Evolutionary conservation across 2,888 invertebrate genomes (phyloP).

Genomic region (Agrotis puta): DNA sequence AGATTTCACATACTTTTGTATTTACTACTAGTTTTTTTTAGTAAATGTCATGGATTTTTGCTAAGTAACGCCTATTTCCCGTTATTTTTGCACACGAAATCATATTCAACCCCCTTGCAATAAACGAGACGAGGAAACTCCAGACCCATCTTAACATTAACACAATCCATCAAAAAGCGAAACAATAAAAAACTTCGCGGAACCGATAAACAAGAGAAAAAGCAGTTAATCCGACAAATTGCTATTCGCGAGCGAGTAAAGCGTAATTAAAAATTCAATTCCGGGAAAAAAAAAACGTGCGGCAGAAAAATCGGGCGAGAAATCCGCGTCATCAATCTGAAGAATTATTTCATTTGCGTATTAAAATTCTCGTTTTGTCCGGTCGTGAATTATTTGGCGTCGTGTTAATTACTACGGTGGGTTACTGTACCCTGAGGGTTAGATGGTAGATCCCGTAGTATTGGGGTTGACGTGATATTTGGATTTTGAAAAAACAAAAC

Average conservation of each 20-base stretch:
- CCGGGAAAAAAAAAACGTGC: conserved; percentile 75
- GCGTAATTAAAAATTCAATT: conserved; percentile 90
- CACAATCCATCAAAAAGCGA: conserved; percentile 67
- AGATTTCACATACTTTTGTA: too few relatives aligned
- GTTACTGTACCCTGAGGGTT: conserved; percentile 83
- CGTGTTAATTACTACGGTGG: conserved; percentile 85
- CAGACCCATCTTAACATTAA: conserved; percentile 37
- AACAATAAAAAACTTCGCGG: conserved; percentile 69
- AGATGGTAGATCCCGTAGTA: conserved; percentile 72
- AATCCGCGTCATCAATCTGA: conserved; percentile 89
- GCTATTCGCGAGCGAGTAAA: conserved; percentile 88
- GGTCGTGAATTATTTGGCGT: conserved; percentile 87
- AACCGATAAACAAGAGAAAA: conserved; percentile 73
- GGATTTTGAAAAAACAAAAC: conserved; percentile 1
- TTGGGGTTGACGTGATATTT: conserved; percentile 34
- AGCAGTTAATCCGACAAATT: conserved; percentile 88
- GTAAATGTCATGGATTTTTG: too few relatives aligned
- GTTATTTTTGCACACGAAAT: background rate
- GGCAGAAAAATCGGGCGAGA: conserved; percentile 79
- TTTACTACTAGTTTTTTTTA: too few relatives aligned
- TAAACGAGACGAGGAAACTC: conserved; percentile 14
- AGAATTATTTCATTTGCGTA: conserved; percentile 90
- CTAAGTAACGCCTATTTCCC: too few relatives aligned
- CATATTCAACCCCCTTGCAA: background rate
- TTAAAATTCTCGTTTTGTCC: conserved; percentile 90